These are phyloP conservation scores for Propsilocerus akamusi DNA, from an alignment of 1,140 invertebrate species.

Conservation along the genomic window DNA sequence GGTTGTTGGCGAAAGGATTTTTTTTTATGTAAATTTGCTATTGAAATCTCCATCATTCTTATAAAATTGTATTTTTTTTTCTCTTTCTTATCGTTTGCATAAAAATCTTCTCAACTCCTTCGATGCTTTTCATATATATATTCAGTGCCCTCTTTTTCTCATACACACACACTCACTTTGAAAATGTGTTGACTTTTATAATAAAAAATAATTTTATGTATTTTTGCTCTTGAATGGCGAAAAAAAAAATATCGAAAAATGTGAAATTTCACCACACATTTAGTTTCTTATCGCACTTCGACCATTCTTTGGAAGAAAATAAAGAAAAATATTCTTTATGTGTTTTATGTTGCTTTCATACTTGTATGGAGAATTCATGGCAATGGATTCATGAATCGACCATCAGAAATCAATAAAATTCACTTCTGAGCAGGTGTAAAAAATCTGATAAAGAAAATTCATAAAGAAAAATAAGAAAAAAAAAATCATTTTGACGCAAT, in stretches of 20 bases:
- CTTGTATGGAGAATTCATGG: not conserved
- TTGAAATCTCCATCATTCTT: constrained; percentile 4
- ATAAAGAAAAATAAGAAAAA: not conserved
- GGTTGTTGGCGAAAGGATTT: constrained; percentile 2
- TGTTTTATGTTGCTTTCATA: not conserved
- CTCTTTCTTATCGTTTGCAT: not conserved
- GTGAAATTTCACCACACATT: not conserved
- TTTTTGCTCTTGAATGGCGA: not conserved
- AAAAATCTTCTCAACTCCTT: not conserved
- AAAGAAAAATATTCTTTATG: not conserved
- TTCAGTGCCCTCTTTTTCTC: not conserved
- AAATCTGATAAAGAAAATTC: not conserved
- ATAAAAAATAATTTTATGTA: constrained; percentile 4
- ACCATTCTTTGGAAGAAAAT: not conserved
- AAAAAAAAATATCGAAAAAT: not conserved
- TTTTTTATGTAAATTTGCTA: constrained; percentile 2
- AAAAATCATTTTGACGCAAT: not conserved
- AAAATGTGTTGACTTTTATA: constrained; percentile 2
- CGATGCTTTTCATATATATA: not conserved
- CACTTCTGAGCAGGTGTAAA: not conserved
- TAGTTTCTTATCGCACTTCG: not conserved
- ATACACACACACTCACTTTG: too few relatives aligned
- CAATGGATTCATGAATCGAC: not conserved
- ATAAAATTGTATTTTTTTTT: too few relatives aligned
- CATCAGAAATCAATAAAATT: not conserved